Conservation (phyloP, 1,140 invertebrate genomes). For the Drosophila orena region DNA sequence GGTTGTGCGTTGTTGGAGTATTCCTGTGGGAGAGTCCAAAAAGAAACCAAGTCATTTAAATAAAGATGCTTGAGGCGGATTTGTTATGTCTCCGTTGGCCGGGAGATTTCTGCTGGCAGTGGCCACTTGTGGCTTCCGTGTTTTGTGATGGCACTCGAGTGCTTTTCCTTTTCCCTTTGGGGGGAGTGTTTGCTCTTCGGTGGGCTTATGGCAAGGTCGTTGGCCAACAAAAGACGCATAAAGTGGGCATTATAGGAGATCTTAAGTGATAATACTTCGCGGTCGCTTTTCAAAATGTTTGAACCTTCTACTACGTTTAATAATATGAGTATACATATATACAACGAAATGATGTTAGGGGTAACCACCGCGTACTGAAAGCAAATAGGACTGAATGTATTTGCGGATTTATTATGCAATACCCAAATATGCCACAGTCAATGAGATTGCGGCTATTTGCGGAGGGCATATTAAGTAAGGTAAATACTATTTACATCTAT, state of each 20-base stretch:
- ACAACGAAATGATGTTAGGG: background rate
- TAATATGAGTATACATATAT: background rate
- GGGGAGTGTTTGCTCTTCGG: constrained; percentile 36
- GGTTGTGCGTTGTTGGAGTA: constrained; percentile 67
- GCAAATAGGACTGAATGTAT: constrained; percentile 15
- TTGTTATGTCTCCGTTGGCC: constrained; percentile 37
- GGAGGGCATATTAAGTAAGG: constrained; percentile 30
- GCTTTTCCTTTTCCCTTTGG: constrained; percentile 28
- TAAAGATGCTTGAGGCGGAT: constrained; percentile 32
- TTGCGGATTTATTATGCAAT: constrained; percentile 29
- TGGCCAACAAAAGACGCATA: constrained; percentile 19
- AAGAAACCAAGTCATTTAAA: constrained; percentile 28
- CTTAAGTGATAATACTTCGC: background rate
- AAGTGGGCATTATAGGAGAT: background rate
- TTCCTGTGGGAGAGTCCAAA: constrained; percentile 43
- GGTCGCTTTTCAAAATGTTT: too few relatives aligned
- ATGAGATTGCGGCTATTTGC: constrained; percentile 39
- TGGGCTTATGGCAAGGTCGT: constrained; percentile 30
- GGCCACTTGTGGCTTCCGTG: constrained; percentile 65
- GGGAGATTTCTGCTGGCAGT: constrained; percentile 22
- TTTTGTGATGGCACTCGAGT: constrained; percentile 21
- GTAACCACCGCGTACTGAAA: background rate
- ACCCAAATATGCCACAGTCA: constrained; percentile 32
- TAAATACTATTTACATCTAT: constrained; percentile 44
- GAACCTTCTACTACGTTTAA: too few relatives aligned